Base-by-base conservation (phyloP, 1,140 invertebrate species). In the Rhynchophorus ferrugineus region DNA sequence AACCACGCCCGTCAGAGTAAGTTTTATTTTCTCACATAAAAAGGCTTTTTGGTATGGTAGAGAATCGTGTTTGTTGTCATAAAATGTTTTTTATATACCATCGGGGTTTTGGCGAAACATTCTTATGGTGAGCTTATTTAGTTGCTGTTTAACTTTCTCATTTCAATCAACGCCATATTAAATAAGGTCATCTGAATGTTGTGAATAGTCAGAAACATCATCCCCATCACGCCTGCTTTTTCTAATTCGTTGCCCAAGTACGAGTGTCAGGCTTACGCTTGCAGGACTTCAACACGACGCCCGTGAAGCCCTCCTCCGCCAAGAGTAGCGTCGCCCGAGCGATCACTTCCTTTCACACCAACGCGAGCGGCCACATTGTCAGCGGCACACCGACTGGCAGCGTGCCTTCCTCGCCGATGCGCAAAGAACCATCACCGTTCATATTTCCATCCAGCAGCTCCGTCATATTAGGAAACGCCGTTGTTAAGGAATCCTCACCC, bases 1-100 rank as follows among this genome's bases (percentile, higher is more conserved):
- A 75, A 90, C 87, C 19, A 91, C 88, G 20, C 87, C 88, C 1
- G 77, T 89, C 16, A 44, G 54, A 21, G 60, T 61, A 54, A 59
- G 60, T 56, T n/a, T 19, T 20, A 3, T 20, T 41, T 47, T 24
- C 9, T 5, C 6, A 11, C 38, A 16, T 36, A 24, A 36, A 3
- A 18, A 16, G 19, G 24, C 34, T 20, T 44, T 39, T 21, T 37
- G 5, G 3, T 18, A 21, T 41, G 18, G 42, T 47, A 19, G 44
- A 9, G 42, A 34, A 24, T 46, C 33, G 33, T 17, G 34, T 44
- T n/a, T 19, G 20, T 39, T 47, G 14, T 42, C 13, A 37, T 7
- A 37, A 37, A 7, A 6, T 7, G 3, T 7, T n/a, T n/a, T n/a
- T n/a, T n/a, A n/a, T n/a, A n/a, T n/a, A n/a, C n/a, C n/a, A n/a